Base-by-base conservation (phyloP, 2,888 invertebrate genomes). In the Cheilosia grossa region DNA sequence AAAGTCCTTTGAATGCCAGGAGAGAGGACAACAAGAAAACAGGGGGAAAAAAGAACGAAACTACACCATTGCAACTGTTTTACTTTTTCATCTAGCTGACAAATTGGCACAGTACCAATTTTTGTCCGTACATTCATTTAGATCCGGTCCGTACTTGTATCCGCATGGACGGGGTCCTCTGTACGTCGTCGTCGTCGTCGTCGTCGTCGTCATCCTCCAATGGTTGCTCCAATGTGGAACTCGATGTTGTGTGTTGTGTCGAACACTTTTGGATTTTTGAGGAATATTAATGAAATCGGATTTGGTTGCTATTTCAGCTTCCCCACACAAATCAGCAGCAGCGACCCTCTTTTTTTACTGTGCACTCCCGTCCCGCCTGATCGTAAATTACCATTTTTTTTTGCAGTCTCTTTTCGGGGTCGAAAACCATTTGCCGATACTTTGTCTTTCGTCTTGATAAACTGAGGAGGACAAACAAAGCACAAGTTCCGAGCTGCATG, bases 201-300 rank as follows among this genome's bases (percentile, higher is more conserved):
- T n/a, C 24, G 19, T 21, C 17, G 51, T 47, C 49, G 44, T 69
- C 17, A n/a, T 49, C 33, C 6, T 17, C 21, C 21, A 13, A 7
- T 7, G n/a, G 42, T n/a, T 7, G 59, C 24, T 47, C 30, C 19
- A 19, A 56, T 27, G 40, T 59, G 56, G 44, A 64, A 61, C 63
- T 64, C 59, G 74, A 74, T 74, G 83, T 79, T 78, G 82, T 82
- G 49, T 49, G 24, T 51, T 51, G 51, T 83, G 83, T 83, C 83
- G 83, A 83, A 83, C 83, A 75, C 74, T 83, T 83, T 83, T 58
- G 59, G 24, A 83, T 66, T 80, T 83, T 83, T 80, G 83, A 83
- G 44, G 80, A 83, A 83, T 83, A 83, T 83, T 83, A 83, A 83
- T 83, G 82, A 82, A 82, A 82, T 82, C 73, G 77, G 72, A 78